Percentiles rank a stretch among this genome's conserved stretches.
phyloP scores from a whole-genome alignment of 2,797 vertebrate genomes.

The Clarias fuscus region DNA sequence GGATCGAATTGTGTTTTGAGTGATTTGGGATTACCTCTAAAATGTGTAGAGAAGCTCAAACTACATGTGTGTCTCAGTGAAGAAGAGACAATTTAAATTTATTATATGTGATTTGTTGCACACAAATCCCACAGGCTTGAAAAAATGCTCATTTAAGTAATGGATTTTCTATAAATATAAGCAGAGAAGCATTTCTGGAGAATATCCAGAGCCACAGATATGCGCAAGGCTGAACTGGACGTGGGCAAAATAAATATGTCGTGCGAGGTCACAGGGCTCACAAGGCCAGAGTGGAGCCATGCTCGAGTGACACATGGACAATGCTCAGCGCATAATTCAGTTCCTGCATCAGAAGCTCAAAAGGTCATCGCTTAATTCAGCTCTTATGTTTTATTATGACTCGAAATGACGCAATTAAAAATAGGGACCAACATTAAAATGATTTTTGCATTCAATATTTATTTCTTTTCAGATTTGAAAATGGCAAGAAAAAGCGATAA shows the following conservation, averaged over 20 bases:
- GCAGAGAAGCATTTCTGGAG: not conserved
- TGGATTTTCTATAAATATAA: conserved; percentile 9
- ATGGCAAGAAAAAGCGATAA: not conserved
- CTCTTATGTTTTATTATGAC: conserved; percentile 1
- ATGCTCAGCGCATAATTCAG: conserved; percentile 6
- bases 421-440: not conserved
- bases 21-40: not conserved
- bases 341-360: conserved; percentile 1
- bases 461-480: not conserved
- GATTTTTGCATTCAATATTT: not conserved
- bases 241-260: conserved; percentile 16
- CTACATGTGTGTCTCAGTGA: not conserved
- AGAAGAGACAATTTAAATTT: not conserved
- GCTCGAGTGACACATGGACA: conserved; percentile 29
- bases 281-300: conserved; percentile 8
- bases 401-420: not conserved
- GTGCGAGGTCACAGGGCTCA: conserved; percentile 35
- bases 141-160: not conserved
- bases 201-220: conserved; percentile 5
- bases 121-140: not conserved
- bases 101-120: not conserved
- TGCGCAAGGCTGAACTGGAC: conserved; percentile 9
- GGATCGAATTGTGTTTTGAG: not conserved
- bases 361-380: not conserved
- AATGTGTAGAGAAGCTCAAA: not conserved